Conservation (phyloP, 2,888 invertebrate species). For the Agriopis leucophaearia region DNA sequence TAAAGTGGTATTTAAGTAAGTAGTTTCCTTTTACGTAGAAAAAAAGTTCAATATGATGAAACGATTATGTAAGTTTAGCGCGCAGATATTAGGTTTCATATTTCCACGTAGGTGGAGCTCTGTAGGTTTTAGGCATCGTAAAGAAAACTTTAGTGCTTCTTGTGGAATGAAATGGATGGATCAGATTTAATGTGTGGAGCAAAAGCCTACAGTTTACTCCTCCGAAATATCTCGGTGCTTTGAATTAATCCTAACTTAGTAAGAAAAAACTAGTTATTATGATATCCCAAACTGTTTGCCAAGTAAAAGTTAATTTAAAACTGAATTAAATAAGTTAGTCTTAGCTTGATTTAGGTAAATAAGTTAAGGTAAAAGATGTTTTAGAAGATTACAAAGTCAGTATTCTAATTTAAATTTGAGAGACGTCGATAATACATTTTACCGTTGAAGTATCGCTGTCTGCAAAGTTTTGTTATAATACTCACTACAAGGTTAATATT, state of each 20-base stretch:
- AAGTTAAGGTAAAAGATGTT: conserved; percentile 1
- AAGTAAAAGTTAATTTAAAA: neutral
- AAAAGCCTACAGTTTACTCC: conserved; percentile 31
- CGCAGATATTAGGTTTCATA: neutral
- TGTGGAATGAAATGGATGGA: conserved; percentile 35
- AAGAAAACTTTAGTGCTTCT: conserved; percentile 30
- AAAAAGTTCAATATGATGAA: neutral
- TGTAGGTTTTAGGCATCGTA: conserved; percentile 15
- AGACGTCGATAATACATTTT: neutral
- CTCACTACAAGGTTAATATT: too few relatives aligned
- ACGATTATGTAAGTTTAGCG: neutral
- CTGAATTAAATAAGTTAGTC: neutral
- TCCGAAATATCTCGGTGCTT: conserved; percentile 3
- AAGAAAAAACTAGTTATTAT: neutral
- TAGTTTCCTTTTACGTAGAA: too few relatives aligned
- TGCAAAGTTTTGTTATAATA: conserved; percentile 8
- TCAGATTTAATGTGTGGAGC: conserved; percentile 30
- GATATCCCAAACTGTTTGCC: neutral
- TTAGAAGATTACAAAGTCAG: neutral
- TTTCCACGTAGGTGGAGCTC: neutral
- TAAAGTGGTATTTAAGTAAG: too few relatives aligned
- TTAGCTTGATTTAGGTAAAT: neutral
- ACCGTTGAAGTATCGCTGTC: conserved; percentile 9
- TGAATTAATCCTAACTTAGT: conserved; percentile 1
- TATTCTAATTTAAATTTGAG: neutral